Evolutionary conservation across 1,140 invertebrate genomes (phyloP), one percentile per base, ranked within the genome.

Genomic region (Sycophaga agraensis): DNA sequence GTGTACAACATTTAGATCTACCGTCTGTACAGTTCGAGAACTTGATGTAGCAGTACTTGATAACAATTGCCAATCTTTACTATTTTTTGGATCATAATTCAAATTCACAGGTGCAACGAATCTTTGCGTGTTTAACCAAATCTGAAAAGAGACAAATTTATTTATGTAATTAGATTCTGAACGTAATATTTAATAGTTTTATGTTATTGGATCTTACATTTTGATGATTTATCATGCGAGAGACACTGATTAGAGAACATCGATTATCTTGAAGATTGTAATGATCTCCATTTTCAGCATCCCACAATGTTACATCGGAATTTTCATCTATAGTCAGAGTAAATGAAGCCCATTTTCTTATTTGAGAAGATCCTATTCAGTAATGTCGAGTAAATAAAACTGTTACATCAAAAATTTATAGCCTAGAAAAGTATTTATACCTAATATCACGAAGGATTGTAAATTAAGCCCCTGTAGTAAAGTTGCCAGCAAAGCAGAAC

Each of bases 81-180:
- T 72, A 3, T 45, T 59, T 63, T 75, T 71, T 1, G 73, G 64
- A 40, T 80, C 72, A 28, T 74, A 79, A 48, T 66, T 75, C 1
- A 81, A 53, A 58, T 71, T 74, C 21, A 68, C 50, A 2, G 79
- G 73, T 11, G 73, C 46, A 19, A 70, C 55, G 0, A 70, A 70
- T 55, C 71, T 78, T 60, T 78, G 77, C 19, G 72, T 69, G 46
- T 81, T 81, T 35, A 76, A 74, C 79, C 79, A 81, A 22, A 79
- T 71, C 79, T 81, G 22, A 0, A 51, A 48, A n/a, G n/a, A n/a
- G n/a, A n/a, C n/a, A n/a, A n/a, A n/a, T n/a, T n/a, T 48, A 45
- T 54, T 42, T 17, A 50, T 16, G 34, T n/a, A 4, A 12, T 46
- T 26, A 46, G 5, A n/a, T n/a, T 42, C 21, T 19, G 7, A 16